Evolutionary conservation across 1,140 invertebrate species (phyloP), one percentile per base, ranked within the genome.

Genomic region (Rhopalosiphum maidis): DNA sequence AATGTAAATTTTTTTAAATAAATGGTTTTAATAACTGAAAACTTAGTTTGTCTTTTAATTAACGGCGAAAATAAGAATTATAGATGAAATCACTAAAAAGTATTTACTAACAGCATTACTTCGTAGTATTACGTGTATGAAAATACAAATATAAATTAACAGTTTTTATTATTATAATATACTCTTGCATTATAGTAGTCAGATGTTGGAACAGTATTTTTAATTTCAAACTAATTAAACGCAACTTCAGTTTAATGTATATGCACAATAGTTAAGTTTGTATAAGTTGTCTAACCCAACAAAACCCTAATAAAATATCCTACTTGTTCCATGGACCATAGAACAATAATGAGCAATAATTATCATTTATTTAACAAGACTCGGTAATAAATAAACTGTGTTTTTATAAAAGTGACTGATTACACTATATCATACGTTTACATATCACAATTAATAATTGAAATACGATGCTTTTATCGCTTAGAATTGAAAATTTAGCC

Each of bases 221-320:
- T n/a, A 77, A 77, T 5, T 35, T 77, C 15, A 68, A 68, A 30
- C 60, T 15, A 68, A 77, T 77, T 77, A n/a, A 77, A 77, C n/a
- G 60, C 15, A 77, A 77, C 30, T 68, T 15, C 60, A 77, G 11
- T 77, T 77, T 77, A 77, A 35, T 77, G n/a, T 77, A 77, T 77
- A n/a, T n/a, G n/a, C 30, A 77, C 15, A 77, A 77, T 15, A n/a
- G 60, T 77, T 77, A 77, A n/a, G 18, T 77, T n/a, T 77, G 30
- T 4, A n/a, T 77, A 77, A n/a, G 60, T 77, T n/a, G 30, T 77
- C 30, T 18, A 77, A 77, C 60, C 60, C n/a, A 77, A 77, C 60
- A 77, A 68, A 77, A 77, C 30, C 60, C n/a, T 77, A 77, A n/a
- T 77, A n/a, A 77, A 77, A 77, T 77, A 77, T 77, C 30, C 60